Evolutionary conservation across 2,888 invertebrate species (phyloP), one percentile per base, ranked within the genome.

Genomic region (Artemia sp.): DNA sequence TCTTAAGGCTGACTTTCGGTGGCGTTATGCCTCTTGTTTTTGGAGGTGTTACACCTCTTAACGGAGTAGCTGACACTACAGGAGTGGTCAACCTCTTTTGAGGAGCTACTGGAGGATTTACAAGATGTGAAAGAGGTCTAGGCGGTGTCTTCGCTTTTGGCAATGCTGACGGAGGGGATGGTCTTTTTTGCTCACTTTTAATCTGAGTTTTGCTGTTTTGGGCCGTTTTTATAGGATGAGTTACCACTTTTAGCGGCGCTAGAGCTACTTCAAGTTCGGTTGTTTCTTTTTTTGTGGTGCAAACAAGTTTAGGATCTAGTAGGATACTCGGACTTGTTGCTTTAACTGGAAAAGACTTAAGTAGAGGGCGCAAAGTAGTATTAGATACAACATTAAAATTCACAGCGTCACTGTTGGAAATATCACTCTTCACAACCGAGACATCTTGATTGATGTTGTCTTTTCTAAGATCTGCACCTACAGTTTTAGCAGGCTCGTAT

Each of bases 391-490:
- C 73, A 69, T 74, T 73, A 67, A 75, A 75, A 72, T 75, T 75
- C 7, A 71, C 70, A 19, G 76, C 73, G 10, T 75, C 75, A 50
- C 73, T 73, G 71, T 76, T 76, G 19, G 73, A 74, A 38, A 74
- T 67, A 75, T 75, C 24, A 74, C 72, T 52, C 75, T 70, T 70
- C 75, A 69, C 9, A 71, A 52, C 24, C 72, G 71, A 12, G 72
- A 67, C 11, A 52, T 24, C 75, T 73, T 70, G 73, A 74, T 51
- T 75, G 75, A 67, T 51, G 11, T 70, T 19, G 74, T 69, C n/a
- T 11, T 68, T 72, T 75, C 85, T 82, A 69, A 86, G 82, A 78
- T 88, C 84, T 77, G 84, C 52, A 12, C 74, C 72, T 10, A 77
- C 75, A 38, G 83, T 80, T 68, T 73, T 71, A 2, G 74, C 75